Conservation (phyloP, 2,797 vertebrate genomes). For the Rhinella marina region DNA sequence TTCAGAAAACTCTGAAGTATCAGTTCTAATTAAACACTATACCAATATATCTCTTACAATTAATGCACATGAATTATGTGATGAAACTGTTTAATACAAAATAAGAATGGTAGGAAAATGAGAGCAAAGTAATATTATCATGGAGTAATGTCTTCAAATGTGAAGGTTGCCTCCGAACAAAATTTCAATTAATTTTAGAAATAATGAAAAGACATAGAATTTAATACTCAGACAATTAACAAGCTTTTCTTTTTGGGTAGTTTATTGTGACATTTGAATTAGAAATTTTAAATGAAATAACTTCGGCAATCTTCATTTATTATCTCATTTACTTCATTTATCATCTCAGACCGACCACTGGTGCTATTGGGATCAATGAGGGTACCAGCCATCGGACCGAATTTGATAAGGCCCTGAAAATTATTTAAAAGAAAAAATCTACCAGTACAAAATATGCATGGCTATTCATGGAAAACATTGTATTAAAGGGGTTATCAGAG, state of each 20-base stretch:
- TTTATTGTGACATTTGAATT: neutral
- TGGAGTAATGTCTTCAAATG: neutral
- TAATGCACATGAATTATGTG: neutral
- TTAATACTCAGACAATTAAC: neutral
- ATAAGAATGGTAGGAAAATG: neutral
- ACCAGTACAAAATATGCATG: too few species aligned
- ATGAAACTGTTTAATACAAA: neutral
- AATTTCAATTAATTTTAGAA: neutral
- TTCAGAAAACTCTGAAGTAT: neutral
- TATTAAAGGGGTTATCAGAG: too few species aligned
- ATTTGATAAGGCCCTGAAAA: too few species aligned
- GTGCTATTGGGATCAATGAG: too few species aligned
- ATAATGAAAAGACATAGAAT: neutral
- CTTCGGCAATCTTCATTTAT: neutral
- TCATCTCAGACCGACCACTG: too few species aligned
- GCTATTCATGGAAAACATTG: too few species aligned
- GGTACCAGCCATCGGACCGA: too few species aligned
- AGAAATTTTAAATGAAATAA: neutral
- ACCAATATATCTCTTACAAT: neutral
- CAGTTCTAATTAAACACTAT: conserved; percentile 14
- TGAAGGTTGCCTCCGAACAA: neutral
- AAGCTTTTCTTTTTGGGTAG: neutral
- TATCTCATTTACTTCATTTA: too few species aligned
- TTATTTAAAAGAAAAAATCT: too few species aligned
- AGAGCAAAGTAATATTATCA: neutral